phyloP scores from a whole-genome alignment of 2,888 invertebrate species.

The Myopa testacea region DNA sequence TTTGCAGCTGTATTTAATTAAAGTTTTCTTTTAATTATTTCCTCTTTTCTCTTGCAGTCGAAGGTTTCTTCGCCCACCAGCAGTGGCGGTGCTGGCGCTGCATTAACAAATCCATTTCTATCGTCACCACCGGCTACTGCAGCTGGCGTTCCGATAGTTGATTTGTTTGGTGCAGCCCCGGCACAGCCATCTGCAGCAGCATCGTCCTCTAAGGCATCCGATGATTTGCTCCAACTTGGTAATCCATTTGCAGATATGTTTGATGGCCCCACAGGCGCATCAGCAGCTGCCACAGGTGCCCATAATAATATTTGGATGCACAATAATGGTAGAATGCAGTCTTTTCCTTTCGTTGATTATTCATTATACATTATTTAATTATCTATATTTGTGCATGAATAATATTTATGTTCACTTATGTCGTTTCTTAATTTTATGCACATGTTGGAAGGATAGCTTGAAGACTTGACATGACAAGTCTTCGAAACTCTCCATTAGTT shows the following conservation, averaged over 20 bases:
- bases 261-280: constrained; percentile 78
- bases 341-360: constrained; percentile 49
- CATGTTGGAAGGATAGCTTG: neutral
- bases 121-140: constrained; percentile 75
- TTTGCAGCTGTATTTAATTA: neutral
- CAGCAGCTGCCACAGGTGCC: constrained; percentile 59
- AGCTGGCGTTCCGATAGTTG: constrained; percentile 77
- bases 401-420: neutral
- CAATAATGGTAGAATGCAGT: constrained; percentile 70
- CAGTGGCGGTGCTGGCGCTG: constrained; percentile 71
- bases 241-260: constrained; percentile 94
- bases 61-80: constrained; percentile 84
- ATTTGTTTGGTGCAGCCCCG: constrained; percentile 76
- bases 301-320: constrained; percentile 70
- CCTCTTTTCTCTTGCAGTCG: constrained; percentile 69
- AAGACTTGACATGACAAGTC: neutral
- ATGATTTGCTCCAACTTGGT: constrained; percentile 87
- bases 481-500: neutral
- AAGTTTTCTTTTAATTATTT: neutral
- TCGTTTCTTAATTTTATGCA: neutral
- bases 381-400: constrained; percentile 9
- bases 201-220: constrained; percentile 77
- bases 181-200: constrained; percentile 63
- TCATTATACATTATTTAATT: constrained; percentile 46
- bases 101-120: constrained; percentile 87